These are phyloP conservation scores for Galeopterus variegatus DNA, from an alignment of 2,113 vertebrate species.

Conservation along the genomic window DNA sequence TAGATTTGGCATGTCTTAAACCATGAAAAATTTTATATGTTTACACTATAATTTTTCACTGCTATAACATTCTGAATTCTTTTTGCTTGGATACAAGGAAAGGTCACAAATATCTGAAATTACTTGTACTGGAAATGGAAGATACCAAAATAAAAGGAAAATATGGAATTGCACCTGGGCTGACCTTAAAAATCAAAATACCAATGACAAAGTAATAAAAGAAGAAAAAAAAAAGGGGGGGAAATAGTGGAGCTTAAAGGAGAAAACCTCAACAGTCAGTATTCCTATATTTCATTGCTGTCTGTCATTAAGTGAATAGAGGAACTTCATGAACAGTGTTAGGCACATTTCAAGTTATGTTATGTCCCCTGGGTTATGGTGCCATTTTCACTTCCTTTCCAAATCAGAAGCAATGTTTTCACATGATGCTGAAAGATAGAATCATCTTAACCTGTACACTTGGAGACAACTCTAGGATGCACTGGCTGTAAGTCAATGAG, in stretches of 20 bases:
- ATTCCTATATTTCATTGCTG: not conserved
- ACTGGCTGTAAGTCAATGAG: not conserved
- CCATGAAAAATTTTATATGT: not conserved
- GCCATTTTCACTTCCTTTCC: not conserved
- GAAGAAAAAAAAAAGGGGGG: not conserved
- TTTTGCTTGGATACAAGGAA: not conserved
- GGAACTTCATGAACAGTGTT: not conserved
- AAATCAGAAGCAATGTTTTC: not conserved
- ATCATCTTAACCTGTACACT: not conserved
- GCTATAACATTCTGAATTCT: not conserved
- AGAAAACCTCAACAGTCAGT: not conserved
- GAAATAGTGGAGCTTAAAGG: not conserved
- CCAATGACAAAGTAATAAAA: not conserved
- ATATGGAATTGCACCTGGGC: not conserved
- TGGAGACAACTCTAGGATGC: not conserved
- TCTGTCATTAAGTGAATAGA: not conserved
- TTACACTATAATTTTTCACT: not conserved
- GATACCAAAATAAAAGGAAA: not conserved
- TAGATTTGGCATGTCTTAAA: not conserved
- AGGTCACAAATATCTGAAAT: not conserved
- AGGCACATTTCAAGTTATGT: not conserved
- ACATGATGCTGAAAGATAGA: not conserved
- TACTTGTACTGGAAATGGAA: not conserved
- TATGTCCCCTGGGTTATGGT: not conserved
- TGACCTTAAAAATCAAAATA: not conserved